phyloP scores from a whole-genome alignment of 2,797 vertebrate species.

The Gallinago solitaria region DNA sequence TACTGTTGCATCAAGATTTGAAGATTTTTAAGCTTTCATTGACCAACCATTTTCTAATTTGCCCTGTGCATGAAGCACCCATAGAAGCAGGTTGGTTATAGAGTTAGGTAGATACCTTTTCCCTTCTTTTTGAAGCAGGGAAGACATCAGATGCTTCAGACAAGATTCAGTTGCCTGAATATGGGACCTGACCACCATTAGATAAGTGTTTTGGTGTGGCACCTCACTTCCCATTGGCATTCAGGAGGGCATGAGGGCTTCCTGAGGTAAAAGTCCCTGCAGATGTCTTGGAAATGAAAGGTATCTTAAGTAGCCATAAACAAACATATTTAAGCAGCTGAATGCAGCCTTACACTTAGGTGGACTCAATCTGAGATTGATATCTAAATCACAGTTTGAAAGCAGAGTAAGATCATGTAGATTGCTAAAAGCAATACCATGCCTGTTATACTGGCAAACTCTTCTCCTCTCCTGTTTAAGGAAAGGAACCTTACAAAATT shows the following conservation, averaged over 20 bases:
- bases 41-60: neutral
- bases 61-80: neutral
- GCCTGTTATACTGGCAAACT: neutral
- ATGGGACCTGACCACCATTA: neutral
- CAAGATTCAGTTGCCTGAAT: neutral
- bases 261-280: neutral
- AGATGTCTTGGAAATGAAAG: neutral
- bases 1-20: neutral
- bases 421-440: neutral
- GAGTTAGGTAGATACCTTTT: neutral
- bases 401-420: neutral
- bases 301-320: neutral
- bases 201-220: neutral
- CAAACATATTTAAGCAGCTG: neutral
- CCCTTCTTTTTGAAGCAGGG: neutral
- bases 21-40: neutral
- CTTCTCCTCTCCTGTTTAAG: neutral
- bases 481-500: neutral
- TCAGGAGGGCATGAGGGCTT: neutral
- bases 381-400: neutral
- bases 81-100: neutral
- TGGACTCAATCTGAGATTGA: neutral
- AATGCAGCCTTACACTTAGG: neutral
- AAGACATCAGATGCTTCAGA: neutral
- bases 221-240: neutral